Evolutionary conservation across 2,888 invertebrate genomes (phyloP).

Genomic region (Zaprionus obscuricornis): DNA sequence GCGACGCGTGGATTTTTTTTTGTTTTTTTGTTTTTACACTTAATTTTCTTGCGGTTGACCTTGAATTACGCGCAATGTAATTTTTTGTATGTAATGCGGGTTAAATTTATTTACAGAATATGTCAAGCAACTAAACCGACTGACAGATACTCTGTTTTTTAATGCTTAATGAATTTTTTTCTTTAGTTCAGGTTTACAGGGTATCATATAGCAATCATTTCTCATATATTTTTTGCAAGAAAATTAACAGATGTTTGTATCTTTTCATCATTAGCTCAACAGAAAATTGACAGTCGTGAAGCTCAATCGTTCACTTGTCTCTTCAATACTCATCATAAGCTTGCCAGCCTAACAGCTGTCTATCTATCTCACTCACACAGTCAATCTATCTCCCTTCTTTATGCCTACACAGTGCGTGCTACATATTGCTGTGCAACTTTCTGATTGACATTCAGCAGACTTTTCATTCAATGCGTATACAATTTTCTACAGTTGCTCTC

Average conservation of each 20-base stretch:
- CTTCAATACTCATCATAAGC: conserved; percentile 9
- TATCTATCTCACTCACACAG: too few species aligned
- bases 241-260: conserved; percentile 33
- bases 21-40: too few species aligned
- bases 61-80: conserved; percentile 45
- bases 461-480: conserved; percentile 22
- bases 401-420: too few species aligned
- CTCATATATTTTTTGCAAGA: too few species aligned
- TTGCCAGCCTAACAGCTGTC: too few species aligned
- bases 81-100: conserved; percentile 20
- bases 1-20: conserved; percentile 16
- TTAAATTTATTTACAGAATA: not conserved
- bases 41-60: conserved; percentile 50
- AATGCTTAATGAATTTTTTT: too few species aligned
- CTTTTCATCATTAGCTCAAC: conserved; percentile 33
- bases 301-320: conserved; percentile 26
- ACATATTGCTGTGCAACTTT: conserved; percentile 27
- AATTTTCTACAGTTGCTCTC: not conserved
- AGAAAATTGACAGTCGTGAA: conserved; percentile 5
- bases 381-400: not conserved
- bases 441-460: conserved; percentile 69
- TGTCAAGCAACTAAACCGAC: not conserved
- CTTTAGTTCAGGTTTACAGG: too few species aligned
- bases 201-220: too few species aligned
- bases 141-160: not conserved